Percentiles rank a stretch among this genome's conserved stretches.
Conservation (phyloP, 1,140 invertebrate species). For the Mizuhopecten yessoensis region DNA sequence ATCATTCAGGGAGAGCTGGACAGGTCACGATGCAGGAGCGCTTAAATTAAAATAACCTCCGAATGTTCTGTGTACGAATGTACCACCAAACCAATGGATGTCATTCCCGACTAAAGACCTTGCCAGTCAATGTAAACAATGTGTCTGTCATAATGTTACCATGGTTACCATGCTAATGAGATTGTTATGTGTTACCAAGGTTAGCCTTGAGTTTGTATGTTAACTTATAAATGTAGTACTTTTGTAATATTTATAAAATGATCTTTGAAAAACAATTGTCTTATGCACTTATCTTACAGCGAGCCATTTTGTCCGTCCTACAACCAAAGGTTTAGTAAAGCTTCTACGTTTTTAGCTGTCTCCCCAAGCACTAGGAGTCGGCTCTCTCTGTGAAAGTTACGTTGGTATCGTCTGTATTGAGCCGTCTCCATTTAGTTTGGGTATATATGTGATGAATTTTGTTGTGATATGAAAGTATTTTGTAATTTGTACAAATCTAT, state of each 20-base stretch:
- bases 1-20: too few relatives aligned
- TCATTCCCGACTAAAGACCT: neutral
- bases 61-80: neutral
- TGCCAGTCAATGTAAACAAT: neutral
- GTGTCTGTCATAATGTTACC: neutral
- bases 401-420: too few relatives aligned
- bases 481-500: neutral
- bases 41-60: neutral
- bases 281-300: neutral
- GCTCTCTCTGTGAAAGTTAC: neutral
- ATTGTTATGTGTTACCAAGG: neutral
- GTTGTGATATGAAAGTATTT: neutral
- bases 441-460: neutral
- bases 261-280: neutral
- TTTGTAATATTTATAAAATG: constrained; percentile 1
- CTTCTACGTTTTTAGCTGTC: neutral
- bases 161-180: neutral
- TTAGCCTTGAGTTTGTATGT: neutral
- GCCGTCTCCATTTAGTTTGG: neutral
- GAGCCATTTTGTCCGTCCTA: constrained; percentile 5
- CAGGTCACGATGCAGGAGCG: neutral
- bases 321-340: neutral
- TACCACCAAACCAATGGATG: too few relatives aligned
- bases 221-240: neutral
- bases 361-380: neutral